Conservation (phyloP, 2,113 vertebrate species). For the Rhodinocichla rosea region DNA sequence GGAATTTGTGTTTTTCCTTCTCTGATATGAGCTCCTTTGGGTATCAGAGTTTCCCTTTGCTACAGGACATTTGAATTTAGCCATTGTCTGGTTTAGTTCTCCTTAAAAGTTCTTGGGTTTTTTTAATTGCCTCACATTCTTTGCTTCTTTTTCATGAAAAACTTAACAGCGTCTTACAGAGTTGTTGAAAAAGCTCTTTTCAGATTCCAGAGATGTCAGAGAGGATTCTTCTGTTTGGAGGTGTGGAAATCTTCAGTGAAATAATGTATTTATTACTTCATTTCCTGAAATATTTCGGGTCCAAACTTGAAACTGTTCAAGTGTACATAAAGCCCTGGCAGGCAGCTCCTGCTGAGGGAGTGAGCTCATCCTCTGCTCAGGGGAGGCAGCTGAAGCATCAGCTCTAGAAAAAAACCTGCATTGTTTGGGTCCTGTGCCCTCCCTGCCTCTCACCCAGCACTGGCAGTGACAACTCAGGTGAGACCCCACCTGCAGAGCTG, state of each 20-base stretch:
- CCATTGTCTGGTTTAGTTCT: not conserved
- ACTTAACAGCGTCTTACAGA: not conserved
- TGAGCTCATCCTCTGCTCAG: not conserved
- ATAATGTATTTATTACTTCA: conserved; percentile 1
- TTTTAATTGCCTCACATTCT: not conserved
- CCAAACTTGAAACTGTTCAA: not conserved
- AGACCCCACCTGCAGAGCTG: not conserved
- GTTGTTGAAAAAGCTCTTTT: not conserved
- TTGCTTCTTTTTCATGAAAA: not conserved
- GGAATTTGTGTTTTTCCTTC: not conserved
- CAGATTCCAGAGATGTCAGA: not conserved
- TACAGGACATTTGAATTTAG: not conserved
- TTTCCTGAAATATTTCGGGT: conserved; percentile 1
- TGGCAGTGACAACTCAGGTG: not conserved
- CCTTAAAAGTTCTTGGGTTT: not conserved
- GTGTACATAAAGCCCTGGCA: not conserved
- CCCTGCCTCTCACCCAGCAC: not conserved
- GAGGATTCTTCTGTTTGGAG: not conserved
- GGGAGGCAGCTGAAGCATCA: not conserved
- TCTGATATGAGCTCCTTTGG: not conserved
- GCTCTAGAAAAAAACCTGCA: not conserved
- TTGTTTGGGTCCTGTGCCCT: not conserved
- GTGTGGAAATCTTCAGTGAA: not conserved
- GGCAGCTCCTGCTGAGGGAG: not conserved
- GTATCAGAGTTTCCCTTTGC: not conserved